Base-by-base conservation (phyloP, 2,888 invertebrate species). In the Rambutsinella grinnellia region DNA sequence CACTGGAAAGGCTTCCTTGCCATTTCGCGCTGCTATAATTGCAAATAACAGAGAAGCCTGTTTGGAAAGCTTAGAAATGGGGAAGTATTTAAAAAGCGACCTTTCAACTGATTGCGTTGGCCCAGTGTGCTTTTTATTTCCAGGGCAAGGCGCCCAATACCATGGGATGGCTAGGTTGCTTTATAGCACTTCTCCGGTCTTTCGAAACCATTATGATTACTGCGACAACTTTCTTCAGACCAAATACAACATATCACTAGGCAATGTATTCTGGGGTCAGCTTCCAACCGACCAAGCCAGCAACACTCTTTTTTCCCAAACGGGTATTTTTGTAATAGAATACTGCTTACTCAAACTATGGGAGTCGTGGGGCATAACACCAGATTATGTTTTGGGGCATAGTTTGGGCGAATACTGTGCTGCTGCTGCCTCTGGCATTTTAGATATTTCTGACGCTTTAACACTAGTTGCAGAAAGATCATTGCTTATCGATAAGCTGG, bases 141-240 rank as follows among this genome's bases (percentile, higher is more conserved):
- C 79, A n/a, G 79, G 79, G 1, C 79, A 79, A 71, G 79, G 62
- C 27, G 56, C 71, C 1, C 46, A 62, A 36, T 71, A 71, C 47
- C 71, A 62, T 2, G 71, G 63, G 46, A 71, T 71, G 71, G 61
- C 54, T 8, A 61, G 44, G n/a, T 1, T 21, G 13, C 36, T 68
- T 3, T 68, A 68, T 27, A 21, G 58, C 13, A 47, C 46, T 8
- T 27, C 21, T 28, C 68, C 68, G 1, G 46, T 68, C 19, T 68
- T 68, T 56, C 19, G 54, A 26, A 49, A 23, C 21, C 21, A 26
- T 46, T 58, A 58, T 24, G 51, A 58, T 15, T 8, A 49, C 24
- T 58, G 58, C 57, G 3, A 44, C 26, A 47, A 63, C 21, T 2
- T 54, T 21, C 60, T 66, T 47, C 3, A 46, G 44, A 13, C 13